A percentile compares a stretch with the other conserved stretches of the same genome.
These are phyloP conservation scores for Vulpes vulpes DNA, from an alignment of 2,113 vertebrate species.

Conservation along the genomic window DNA sequence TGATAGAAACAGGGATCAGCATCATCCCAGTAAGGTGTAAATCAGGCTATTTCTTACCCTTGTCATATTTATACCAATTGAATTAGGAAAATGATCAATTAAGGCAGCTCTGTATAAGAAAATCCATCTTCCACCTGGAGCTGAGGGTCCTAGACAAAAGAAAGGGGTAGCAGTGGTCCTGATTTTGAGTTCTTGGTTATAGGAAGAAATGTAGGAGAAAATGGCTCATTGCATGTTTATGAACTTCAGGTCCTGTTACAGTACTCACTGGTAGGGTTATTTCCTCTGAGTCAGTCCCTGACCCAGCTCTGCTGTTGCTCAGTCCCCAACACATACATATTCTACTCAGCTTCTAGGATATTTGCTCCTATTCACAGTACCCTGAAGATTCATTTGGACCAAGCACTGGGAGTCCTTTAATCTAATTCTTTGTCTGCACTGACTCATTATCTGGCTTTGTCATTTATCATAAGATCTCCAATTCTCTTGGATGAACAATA, in stretches of 20 bases:
- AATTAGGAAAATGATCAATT: neutral
- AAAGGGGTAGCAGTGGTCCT: neutral
- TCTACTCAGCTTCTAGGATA: neutral
- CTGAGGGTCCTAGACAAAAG: neutral
- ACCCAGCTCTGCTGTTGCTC: neutral
- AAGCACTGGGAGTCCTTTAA: neutral
- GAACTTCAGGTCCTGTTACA: neutral
- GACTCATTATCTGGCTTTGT: conserved; percentile 40
- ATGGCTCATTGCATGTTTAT: neutral
- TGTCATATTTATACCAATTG: neutral
- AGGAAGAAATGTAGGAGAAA: neutral
- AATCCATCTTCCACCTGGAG: neutral
- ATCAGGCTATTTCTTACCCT: neutral
- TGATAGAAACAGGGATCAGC: neutral
- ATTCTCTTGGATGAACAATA: neutral
- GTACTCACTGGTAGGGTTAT: neutral
- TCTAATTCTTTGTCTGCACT: neutral
- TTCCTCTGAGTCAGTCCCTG: neutral
- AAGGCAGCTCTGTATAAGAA: neutral
- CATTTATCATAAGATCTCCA: neutral
- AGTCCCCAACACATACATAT: neutral
- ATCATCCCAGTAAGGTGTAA: neutral
- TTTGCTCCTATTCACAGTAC: neutral
- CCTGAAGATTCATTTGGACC: neutral
- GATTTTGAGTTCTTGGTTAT: neutral